Conservation (phyloP, 2,797 vertebrate genomes). For the Falco peregrinus region DNA sequence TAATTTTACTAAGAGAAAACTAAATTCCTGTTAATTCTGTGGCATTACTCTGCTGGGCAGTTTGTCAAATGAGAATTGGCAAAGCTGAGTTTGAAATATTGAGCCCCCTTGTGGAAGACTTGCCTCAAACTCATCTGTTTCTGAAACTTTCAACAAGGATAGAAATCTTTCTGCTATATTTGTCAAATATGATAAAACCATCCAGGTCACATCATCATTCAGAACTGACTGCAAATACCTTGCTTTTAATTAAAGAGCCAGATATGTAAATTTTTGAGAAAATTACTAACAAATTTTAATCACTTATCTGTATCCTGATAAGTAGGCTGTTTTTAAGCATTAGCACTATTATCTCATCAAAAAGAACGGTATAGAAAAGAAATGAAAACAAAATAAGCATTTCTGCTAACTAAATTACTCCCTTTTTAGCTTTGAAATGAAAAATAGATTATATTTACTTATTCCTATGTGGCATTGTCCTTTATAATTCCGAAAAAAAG, state of each 20-base stretch:
- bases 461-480: background rate
- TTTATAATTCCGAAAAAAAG: background rate
- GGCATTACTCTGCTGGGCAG: background rate
- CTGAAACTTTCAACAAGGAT: background rate
- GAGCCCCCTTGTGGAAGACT: constrained; percentile 63
- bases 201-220: background rate
- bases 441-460: background rate
- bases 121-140: background rate
- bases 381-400: background rate
- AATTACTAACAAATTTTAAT: constrained; percentile 22
- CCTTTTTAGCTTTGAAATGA: background rate
- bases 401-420: background rate
- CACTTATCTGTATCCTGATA: background rate
- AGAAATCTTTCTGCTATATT: background rate
- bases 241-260: constrained; percentile 7
- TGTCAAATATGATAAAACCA: background rate
- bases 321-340: constrained; percentile 2
- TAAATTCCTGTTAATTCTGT: background rate
- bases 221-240: background rate
- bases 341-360: constrained; percentile 5
- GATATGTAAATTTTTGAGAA: background rate
- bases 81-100: constrained; percentile 42
- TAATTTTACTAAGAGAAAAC: background rate
- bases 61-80: background rate
- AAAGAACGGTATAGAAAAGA: background rate